Evolutionary conservation across 2,113 vertebrate genomes (phyloP).

Genomic region (Bucco capensis): DNA sequence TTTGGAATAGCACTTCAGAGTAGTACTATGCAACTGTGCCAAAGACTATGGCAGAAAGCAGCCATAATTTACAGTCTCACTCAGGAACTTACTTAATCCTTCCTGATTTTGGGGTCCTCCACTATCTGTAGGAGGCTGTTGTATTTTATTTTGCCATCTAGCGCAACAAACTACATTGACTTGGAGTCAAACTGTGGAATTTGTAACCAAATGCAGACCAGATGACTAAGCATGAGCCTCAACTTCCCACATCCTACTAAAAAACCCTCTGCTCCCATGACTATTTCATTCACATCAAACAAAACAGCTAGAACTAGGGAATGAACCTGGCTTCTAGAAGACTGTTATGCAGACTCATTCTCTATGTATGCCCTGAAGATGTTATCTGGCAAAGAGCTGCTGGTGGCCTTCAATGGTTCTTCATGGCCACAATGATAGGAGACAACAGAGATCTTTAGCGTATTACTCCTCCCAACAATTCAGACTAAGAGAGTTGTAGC

Average conservation of each 20-base stretch:
- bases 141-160: background rate
- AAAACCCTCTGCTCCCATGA: background rate
- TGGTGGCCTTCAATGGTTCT: background rate
- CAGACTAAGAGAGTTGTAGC: background rate
- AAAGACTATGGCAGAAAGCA: background rate
- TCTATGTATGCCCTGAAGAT: background rate
- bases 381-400: background rate
- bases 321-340: background rate
- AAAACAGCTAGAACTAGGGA: background rate
- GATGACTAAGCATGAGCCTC: background rate
- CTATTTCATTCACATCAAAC: background rate
- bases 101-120: background rate
- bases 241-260: background rate
- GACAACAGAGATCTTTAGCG: background rate
- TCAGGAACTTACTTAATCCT: background rate
- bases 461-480: background rate
- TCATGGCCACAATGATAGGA: background rate
- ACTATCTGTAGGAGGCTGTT: background rate
- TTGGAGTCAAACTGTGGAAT: background rate
- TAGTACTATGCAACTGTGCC: background rate
- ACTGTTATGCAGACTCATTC: background rate
- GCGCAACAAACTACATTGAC: background rate
- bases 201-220: background rate
- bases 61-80: background rate
- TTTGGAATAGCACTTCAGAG: background rate